Evolutionary conservation across 1,140 invertebrate species (phyloP), one percentile per base, ranked within the genome.

Genomic region (Spodoptera litura): DNA sequence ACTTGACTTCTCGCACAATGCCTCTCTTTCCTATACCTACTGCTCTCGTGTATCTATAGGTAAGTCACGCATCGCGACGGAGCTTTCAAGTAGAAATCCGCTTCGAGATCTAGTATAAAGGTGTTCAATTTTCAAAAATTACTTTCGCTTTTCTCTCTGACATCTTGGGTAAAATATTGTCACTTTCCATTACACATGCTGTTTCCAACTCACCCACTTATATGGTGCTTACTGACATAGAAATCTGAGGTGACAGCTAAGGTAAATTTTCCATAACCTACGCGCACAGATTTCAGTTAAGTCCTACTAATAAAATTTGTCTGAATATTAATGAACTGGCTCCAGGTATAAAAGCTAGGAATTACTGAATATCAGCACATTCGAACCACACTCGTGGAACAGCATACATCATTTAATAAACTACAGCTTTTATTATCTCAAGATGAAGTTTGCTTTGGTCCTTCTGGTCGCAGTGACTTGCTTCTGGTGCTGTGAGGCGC

Each of bases 301-400:
- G 4, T 20, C 62, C 35, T 11, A 64, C 27, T 11, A 20, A 66
- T 66, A 64, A 6, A 49, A 20, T 44, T 20, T 20, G 35, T 66
- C 13, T 49, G 38, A 44, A 66, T 49, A 49, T 66, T 49, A 66
- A 66, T 49, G 38, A 66, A n/a, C 6, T 66, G 2, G n/a, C 38
- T 49, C 38, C 35, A 66, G 38, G 62, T 66, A 66, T 66, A 66
- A 66, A 66, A 66, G 62, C n/a, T 49, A 2, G 38, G n/a, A 15
- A 10, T 66, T 20, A 15, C 13, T 49, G n/a, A 66, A 38, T n/a
- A 49, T 49, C 35, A 49, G 15, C 35, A 66, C 62, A 66, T 66
- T 66, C 35, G n/a, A 66, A n/a, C 35, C 15, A 66, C 62, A 66
- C 10, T 10, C 62, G 62, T 66, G 13, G 15, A 11, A 51, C 38